These are phyloP conservation scores for Panorpa germanica DNA, from an alignment of 2,888 invertebrate genomes.

Conservation along the genomic window DNA sequence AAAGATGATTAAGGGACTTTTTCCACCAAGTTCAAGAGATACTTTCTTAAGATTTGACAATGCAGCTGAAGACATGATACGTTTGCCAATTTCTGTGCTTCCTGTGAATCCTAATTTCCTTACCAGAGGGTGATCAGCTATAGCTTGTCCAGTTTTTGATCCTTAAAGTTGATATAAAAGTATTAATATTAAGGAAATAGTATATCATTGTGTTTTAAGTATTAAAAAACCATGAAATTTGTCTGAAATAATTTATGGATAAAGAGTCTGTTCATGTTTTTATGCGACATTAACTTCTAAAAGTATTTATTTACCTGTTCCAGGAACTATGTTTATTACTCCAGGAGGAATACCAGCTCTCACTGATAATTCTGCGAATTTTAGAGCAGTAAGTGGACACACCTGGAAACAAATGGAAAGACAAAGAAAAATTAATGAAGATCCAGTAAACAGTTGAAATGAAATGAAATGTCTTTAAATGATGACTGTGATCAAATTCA, in stretches of 20 bases:
- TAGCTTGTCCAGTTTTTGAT: slow-evolving; percentile 61
- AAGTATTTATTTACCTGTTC: too few species aligned
- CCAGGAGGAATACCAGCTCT: slow-evolving; percentile 89
- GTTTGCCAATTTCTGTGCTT: slow-evolving; percentile 73
- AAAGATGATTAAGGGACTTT: slow-evolving; percentile 88
- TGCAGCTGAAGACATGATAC: slow-evolving; percentile 83
- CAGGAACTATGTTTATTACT: slow-evolving; percentile 84
- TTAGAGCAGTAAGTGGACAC: slow-evolving; percentile 83
- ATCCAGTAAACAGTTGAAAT: too few species aligned
- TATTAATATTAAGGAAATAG: not conserved
- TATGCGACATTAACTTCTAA: slow-evolving; percentile 14
- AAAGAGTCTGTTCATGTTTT: slow-evolving; percentile 2
- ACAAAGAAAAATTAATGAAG: too few species aligned
- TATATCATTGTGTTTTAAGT: not conserved
- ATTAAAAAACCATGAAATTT: slow-evolving; percentile 5
- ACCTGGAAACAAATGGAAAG: slow-evolving; percentile 23
- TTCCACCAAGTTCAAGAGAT: slow-evolving; percentile 87
- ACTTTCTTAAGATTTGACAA: slow-evolving; percentile 86
- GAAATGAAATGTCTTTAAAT: too few species aligned
- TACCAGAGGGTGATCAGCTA: slow-evolving; percentile 69
- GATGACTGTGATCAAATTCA: too few species aligned
- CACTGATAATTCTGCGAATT: slow-evolving; percentile 81
- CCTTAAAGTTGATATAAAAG: too few species aligned
- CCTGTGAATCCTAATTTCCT: slow-evolving; percentile 94
- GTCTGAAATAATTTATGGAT: slow-evolving; percentile 1